Base-by-base conservation (phyloP, 2,797 vertebrate genomes). In the Syngnathus acus region DNA sequence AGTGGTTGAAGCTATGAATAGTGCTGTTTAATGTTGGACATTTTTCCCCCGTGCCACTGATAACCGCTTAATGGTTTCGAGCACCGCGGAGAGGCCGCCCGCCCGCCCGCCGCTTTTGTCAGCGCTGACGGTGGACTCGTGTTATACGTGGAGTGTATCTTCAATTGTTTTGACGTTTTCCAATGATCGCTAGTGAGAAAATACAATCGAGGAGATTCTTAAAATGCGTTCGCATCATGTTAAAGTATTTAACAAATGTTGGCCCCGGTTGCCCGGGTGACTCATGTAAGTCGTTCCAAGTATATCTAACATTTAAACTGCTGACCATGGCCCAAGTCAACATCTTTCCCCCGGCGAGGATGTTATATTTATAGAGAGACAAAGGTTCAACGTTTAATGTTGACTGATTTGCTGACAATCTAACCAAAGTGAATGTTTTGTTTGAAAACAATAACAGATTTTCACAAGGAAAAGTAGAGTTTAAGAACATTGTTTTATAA, bases 31-130 rank as follows among this genome's bases (percentile, higher is more conserved):
- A 65, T 70, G 75, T 76, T 60, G 17, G 0, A 67, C 1, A 65
- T 66, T 17, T 58, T 70, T 65, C 39, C 50, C 42, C 42, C 43
- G 50, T 64, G 68, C 68, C 74, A 72, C 55, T 72, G 75, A 66
- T 65, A 66, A 55, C 23, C 1, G 14, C 42, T 39, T 68, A 64
- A 69, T 66, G 54, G 61, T 60, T 62, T 62, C 45, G 14, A 60
- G 51, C 6, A 37, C n/a, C 48, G 9, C 14, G 6, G 17, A 53
- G 26, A 26, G 26, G 26, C 26, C 26, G 26, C 26, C 26, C 1
- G n/a, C n/a, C 17, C 45, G n/a, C 14, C 62, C 42, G 0, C 43
- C 63, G 64, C 7, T 16, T n/a, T n/a, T 32, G 6, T 58, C 53
- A 54, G 53, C 53, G 5, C 21, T 23, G 53, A 26, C 32, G 32